These are phyloP conservation scores for Labroides dimidiatus DNA, from an alignment of 2,797 vertebrate species.

Conservation along the genomic window DNA sequence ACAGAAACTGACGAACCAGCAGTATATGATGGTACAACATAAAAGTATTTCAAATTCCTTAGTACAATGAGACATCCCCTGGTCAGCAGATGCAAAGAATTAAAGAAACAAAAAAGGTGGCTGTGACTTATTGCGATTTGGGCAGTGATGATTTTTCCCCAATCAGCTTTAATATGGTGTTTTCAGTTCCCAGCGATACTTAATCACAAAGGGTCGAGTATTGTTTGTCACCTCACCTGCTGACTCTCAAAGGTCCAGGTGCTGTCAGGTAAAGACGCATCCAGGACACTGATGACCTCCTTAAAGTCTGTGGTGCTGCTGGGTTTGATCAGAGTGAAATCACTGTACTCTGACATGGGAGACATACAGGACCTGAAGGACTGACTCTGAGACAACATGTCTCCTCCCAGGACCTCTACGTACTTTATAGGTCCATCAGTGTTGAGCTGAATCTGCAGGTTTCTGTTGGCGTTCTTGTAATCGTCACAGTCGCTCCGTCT, in stretches of 20 bases:
- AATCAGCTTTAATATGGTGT: too few species aligned
- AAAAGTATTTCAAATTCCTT: too few species aligned
- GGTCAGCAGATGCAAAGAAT: too few species aligned
- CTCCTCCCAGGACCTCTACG: conserved; percentile 84
- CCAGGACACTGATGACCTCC: conserved; percentile 76
- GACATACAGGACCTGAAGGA: conserved; percentile 85
- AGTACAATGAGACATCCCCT: too few species aligned
- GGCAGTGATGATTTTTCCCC: too few species aligned
- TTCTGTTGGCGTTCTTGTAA: conserved; percentile 82
- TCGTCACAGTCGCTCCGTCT: conserved; percentile 66
- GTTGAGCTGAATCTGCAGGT: conserved; percentile 84
- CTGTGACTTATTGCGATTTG: too few species aligned
- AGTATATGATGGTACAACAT: too few species aligned
- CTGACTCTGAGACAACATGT: conserved; percentile 83
- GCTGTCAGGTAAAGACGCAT: conserved; percentile 78
- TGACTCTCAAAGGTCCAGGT: conserved; percentile 82
- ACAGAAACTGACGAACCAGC: too few species aligned
- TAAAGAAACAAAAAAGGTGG: too few species aligned
- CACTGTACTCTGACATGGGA: conserved; percentile 84
- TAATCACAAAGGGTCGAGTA: not conserved
- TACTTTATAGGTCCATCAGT: conserved; percentile 83
- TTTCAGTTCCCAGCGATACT: too few species aligned
- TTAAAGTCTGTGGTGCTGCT: conserved; percentile 80
- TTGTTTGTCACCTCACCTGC: conserved; percentile 70
- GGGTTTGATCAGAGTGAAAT: conserved; percentile 82